phyloP scores from a whole-genome alignment of 2,888 invertebrate species.

The Eupithecia inturbata region DNA sequence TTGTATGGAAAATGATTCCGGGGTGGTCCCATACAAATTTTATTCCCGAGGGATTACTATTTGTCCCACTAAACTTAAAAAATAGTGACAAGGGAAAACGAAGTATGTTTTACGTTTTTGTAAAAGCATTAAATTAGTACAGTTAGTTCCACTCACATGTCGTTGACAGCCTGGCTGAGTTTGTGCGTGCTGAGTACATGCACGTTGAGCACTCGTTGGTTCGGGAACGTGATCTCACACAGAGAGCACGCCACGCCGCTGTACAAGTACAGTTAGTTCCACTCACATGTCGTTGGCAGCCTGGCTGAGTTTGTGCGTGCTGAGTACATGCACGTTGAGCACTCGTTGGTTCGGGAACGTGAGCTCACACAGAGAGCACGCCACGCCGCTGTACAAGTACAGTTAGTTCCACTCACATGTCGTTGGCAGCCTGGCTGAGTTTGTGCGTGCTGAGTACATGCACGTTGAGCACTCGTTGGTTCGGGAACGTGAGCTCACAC shows the following conservation, averaged over 20 bases:
- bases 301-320: constrained; percentile 1
- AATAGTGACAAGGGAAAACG: too few species aligned
- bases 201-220: constrained; percentile 4
- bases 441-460: constrained; percentile 16
- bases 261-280: constrained; percentile 4
- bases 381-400: constrained; percentile 1
- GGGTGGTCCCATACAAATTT: too few species aligned
- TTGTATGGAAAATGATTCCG: too few species aligned
- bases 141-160: constrained; percentile 4
- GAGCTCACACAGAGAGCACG: constrained; percentile 6
- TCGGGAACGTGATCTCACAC: constrained; percentile 4
- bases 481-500: constrained; percentile 4
- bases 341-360: constrained; percentile 6
- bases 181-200: constrained; percentile 4
- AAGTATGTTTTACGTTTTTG: neutral
- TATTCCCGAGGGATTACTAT: too few species aligned
- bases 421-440: neutral
- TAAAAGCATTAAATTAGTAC: neutral
- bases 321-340: constrained; percentile 13
- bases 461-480: constrained; percentile 5
- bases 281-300: constrained; percentile 4
- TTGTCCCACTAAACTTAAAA: too few species aligned
- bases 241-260: constrained; percentile 4
- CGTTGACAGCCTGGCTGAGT: constrained; percentile 2
- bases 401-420: constrained; percentile 5